Conservation (phyloP, 2,797 vertebrate genomes). For the Protosalanx chinensis region DNA sequence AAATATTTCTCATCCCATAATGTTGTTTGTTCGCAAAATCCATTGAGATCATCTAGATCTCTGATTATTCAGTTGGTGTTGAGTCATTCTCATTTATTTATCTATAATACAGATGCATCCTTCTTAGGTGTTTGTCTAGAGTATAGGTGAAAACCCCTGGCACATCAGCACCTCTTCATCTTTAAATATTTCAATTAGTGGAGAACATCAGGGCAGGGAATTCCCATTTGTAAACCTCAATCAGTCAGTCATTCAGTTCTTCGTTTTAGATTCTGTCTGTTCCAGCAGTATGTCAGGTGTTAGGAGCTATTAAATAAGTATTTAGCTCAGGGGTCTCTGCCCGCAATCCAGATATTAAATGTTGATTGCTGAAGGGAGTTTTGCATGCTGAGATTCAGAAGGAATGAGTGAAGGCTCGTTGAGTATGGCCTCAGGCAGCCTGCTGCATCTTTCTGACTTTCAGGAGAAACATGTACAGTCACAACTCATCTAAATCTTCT, state of each 20-base stretch:
- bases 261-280: constrained; percentile 41
- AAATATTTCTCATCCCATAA: neutral
- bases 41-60: neutral
- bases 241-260: constrained; percentile 35
- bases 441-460: neutral
- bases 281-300: constrained; percentile 37
- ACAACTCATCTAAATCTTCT: neutral
- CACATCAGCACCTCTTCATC: constrained; percentile 26
- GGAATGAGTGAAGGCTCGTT: constrained; percentile 13
- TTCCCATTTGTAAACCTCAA: constrained; percentile 44
- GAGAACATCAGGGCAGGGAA: constrained; percentile 40
- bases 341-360: constrained; percentile 24
- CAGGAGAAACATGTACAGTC: constrained; percentile 2
- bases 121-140: constrained; percentile 6
- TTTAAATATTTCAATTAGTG: constrained; percentile 43
- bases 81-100: constrained; percentile 1
- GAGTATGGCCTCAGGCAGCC: constrained; percentile 3
- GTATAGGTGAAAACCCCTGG: constrained; percentile 33
- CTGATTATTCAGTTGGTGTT: neutral
- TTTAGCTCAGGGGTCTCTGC: constrained; percentile 39
- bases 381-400: constrained; percentile 14
- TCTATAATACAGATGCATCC: neutral
- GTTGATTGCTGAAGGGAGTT: constrained; percentile 15
- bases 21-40: neutral
- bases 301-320: constrained; percentile 30